phyloP scores from a whole-genome alignment of 2,888 invertebrate species.

The Athetis lepigone region DNA sequence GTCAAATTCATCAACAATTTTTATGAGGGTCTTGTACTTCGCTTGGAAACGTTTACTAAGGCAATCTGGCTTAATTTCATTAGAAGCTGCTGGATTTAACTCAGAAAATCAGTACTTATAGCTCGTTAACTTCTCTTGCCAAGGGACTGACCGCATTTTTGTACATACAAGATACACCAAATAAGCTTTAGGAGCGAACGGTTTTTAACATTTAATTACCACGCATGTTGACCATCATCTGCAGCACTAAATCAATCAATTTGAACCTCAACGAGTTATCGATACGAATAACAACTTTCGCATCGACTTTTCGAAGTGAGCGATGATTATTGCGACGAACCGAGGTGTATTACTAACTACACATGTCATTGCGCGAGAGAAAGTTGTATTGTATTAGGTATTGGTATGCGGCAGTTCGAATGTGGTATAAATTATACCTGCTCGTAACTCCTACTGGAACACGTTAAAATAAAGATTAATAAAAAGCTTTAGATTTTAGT shows the following conservation, averaged over 20 bases:
- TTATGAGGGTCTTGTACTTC: too few species aligned
- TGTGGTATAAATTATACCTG: slow-evolving; percentile 60
- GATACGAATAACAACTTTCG: slow-evolving; percentile 45
- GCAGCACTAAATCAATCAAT: slow-evolving; percentile 16
- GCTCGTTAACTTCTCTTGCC: neutral
- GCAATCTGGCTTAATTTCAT: neutral
- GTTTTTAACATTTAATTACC: neutral
- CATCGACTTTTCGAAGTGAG: slow-evolving; percentile 49
- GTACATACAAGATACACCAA: neutral
- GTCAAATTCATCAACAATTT: too few species aligned
- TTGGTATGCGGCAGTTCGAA: slow-evolving; percentile 65
- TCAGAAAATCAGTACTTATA: neutral
- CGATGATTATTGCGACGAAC: slow-evolving; percentile 53
- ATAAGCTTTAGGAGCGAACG: slow-evolving; percentile 39
- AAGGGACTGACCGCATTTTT: neutral
- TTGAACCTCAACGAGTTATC: slow-evolving; percentile 12
- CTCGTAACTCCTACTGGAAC: slow-evolving; percentile 22
- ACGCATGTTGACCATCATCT: slow-evolving; percentile 37
- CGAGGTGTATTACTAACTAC: slow-evolving; percentile 60
- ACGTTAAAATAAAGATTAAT: neutral
- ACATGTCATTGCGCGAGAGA: slow-evolving; percentile 68
- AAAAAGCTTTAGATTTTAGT: too few species aligned
- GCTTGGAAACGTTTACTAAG: neutral
- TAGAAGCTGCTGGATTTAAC: neutral
- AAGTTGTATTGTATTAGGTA: slow-evolving; percentile 69